These are phyloP conservation scores for Danaus chrysippus DNA, from an alignment of 2,888 invertebrate species.

Conservation along the genomic window DNA sequence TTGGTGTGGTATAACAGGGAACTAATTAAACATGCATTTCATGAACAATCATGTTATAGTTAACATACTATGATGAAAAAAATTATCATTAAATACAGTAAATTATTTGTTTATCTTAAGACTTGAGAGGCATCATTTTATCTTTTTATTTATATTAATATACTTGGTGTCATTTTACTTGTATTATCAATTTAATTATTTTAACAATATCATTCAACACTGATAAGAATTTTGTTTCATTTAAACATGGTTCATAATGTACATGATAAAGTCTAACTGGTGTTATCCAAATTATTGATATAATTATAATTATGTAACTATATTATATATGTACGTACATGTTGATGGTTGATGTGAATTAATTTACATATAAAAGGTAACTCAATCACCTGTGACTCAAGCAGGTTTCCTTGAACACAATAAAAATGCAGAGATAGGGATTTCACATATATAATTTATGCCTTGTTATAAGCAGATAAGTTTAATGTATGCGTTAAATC, in stretches of 20 bases:
- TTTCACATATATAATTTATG: conserved; percentile 1
- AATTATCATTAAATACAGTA: not conserved
- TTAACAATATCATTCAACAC: too few species aligned
- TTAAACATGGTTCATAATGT: too few species aligned
- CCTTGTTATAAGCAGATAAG: not conserved
- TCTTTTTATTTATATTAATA: too few species aligned
- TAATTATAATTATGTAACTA: not conserved
- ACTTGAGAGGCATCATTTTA: too few species aligned
- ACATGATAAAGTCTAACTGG: too few species aligned
- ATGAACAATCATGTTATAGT: not conserved
- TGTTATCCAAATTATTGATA: not conserved
- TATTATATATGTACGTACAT: not conserved
- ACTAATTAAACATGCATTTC: conserved; percentile 11
- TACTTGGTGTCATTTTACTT: too few species aligned
- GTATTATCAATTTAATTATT: too few species aligned
- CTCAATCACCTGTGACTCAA: conserved; percentile 9
- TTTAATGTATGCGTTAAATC: not conserved
- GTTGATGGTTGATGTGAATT: not conserved
- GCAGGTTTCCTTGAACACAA: conserved; percentile 4
- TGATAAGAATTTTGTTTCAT: too few species aligned
- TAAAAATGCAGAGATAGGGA: conserved; percentile 7
- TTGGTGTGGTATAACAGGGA: conserved; percentile 20
- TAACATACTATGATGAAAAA: not conserved
- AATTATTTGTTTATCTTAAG: not conserved
- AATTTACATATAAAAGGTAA: conserved; percentile 5